phyloP scores from a whole-genome alignment of 2,113 vertebrate species.

The Cololabis saira region DNA sequence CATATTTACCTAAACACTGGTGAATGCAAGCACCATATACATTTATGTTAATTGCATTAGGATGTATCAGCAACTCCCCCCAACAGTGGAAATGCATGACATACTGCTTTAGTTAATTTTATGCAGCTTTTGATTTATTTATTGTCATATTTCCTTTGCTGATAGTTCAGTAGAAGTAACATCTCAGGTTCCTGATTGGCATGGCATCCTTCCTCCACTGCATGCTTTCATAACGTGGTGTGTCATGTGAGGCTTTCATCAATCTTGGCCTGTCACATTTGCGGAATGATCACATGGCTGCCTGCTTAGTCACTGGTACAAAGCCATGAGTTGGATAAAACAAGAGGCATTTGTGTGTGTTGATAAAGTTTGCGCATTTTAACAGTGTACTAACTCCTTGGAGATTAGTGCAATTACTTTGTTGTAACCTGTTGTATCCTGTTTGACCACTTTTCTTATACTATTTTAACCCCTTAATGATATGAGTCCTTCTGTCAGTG shows the following conservation, averaged over 20 bases:
- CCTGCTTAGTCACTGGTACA: conserved; percentile 24
- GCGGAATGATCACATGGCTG: conserved; percentile 49
- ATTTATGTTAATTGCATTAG: too few species aligned
- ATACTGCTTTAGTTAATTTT: background rate
- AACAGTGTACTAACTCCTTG: background rate
- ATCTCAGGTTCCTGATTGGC: conserved; percentile 45
- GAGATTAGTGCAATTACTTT: too few species aligned
- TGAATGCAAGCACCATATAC: too few species aligned
- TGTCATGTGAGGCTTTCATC: conserved; percentile 73
- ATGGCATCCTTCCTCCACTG: conserved; percentile 23
- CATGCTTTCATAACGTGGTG: conserved; percentile 50
- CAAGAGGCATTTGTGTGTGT: background rate
- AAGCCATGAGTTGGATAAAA: background rate
- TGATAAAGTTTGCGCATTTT: background rate
- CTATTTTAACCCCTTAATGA: too few species aligned
- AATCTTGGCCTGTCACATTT: conserved; percentile 61
- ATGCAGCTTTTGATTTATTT: conserved; percentile 8
- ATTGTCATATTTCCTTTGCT: conserved; percentile 10
- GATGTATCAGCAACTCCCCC: background rate
- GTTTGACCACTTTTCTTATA: too few species aligned
- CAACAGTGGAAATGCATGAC: background rate
- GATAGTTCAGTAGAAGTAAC: conserved; percentile 26
- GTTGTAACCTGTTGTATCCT: too few species aligned
- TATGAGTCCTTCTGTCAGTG: too few species aligned
- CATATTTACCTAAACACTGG: too few species aligned